Conservation (phyloP, 1,140 invertebrate genomes). For the Diploscapter pachys region DNA sequence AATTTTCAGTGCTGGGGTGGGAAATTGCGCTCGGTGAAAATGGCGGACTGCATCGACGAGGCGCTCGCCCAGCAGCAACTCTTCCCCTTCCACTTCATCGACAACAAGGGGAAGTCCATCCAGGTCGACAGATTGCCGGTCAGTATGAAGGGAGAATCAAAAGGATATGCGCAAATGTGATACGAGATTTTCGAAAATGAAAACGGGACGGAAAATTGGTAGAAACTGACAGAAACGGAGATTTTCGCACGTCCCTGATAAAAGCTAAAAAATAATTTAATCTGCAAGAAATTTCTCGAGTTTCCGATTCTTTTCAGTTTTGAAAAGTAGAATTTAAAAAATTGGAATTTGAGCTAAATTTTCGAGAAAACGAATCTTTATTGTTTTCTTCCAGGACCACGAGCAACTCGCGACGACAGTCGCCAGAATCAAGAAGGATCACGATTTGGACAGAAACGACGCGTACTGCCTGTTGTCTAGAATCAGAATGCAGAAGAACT, state of each 20-base stretch:
- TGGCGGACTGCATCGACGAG: conserved; percentile 26
- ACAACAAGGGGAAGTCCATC: conserved; percentile 1
- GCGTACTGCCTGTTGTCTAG: conserved; percentile 13
- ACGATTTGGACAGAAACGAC: conserved; percentile 1
- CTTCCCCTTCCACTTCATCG: conserved; percentile 28
- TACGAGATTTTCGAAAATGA: conserved; percentile 10
- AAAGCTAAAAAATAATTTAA: background rate
- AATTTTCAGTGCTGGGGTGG: conserved; percentile 33
- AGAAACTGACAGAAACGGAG: background rate
- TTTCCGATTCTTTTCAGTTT: conserved; percentile 6
- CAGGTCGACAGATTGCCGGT: background rate
- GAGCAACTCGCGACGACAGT: conserved; percentile 2
- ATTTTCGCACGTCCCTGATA: background rate
- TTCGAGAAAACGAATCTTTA: background rate
- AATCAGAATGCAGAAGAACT: conserved; percentile 5
- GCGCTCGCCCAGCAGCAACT: conserved; percentile 6
- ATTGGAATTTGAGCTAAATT: background rate
- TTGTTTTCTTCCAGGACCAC: background rate
- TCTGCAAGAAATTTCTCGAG: background rate
- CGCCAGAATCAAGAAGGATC: background rate
- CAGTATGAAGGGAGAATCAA: conserved; percentile 1
- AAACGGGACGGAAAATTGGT: background rate
- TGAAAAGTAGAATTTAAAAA: background rate
- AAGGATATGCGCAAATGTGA: background rate
- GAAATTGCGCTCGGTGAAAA: conserved; percentile 23